Base-by-base conservation (phyloP, 2,797 vertebrate species). In the Tenualosa ilisha region DNA sequence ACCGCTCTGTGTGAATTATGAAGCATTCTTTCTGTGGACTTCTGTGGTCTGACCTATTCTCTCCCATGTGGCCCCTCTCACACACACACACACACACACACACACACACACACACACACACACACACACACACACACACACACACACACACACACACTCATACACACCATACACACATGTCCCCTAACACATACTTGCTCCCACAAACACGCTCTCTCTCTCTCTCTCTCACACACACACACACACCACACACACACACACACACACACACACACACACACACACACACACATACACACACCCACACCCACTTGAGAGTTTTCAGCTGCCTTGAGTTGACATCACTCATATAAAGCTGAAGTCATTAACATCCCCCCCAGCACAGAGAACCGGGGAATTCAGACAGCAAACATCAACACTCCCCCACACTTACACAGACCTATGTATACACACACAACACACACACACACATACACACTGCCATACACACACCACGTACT, bases 271-370 rank as follows among this genome's bases (percentile, higher is more conserved):
- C 72, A 9, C 37, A 43, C 37, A 79, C 72, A 43, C 72, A 43
- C 17, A 43, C 40, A 79, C 72, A 46, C 40, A 46, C 65, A 40
- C 65, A 72, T 26, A 72, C 65, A 72, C 65, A 72, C 65, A 72
- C 65, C 17, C 65, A 9, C 13, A 31, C 26, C 2, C 65, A 72
- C 65, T 72, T 65, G 61, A 65, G 61, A 24, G 24, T 24, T 65
- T 24, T 24, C 61, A 65, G n/a, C 61, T 65, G 61, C 24, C 11
- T 20, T 9, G 2, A 12, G 61, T n/a, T 2, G 24, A 26, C 61
- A 24, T 65, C 7, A 11, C 6, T 65, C n/a, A 26, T 65, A 65
- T 65, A 26, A 12, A 65, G 9, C 5, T 6, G 56, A 59, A n/a
- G 20, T 59, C 56, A 59, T 59, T 59, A 59, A 6, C 56, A n/a